Evolutionary conservation across 2,113 vertebrate genomes (phyloP).

Genomic region (human (Homo sapiens)): GRCh38 chr19:45905501-45906000

Average conservation of each 20-base stretch:
- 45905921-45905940: not conserved
- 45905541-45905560: no score
- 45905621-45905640: no score
- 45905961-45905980: not conserved
- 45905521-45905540: no score
- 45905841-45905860: not conserved
- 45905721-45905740: not conserved
- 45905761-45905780: not conserved
- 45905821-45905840: not conserved
- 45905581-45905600: no score
- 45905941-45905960: not conserved
- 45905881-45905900: not conserved
- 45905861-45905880: rapidly evolving
- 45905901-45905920: not conserved
- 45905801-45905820: not conserved
- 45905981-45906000: not conserved
- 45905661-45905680: not conserved
- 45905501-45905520: no score
- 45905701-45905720: not conserved
- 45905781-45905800: not conserved
- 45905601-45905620: no score
- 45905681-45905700: not conserved
- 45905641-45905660: no score
- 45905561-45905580: no score
- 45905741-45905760: not conserved